These are phyloP conservation scores for Scomber japonicus DNA, from an alignment of 2,113 vertebrate species.

Conservation along the genomic window DNA sequence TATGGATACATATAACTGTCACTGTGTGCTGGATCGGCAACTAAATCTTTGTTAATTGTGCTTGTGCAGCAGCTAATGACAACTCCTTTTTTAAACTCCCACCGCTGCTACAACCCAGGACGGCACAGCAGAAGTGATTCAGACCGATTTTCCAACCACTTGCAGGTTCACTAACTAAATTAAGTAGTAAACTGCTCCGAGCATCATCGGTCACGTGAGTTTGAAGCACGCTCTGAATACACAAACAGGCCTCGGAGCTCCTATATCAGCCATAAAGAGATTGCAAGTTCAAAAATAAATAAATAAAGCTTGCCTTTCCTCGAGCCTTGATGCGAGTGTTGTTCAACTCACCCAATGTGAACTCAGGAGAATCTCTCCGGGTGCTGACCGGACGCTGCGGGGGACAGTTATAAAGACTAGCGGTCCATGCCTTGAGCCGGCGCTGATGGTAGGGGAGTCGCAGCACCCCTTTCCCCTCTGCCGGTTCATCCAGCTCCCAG, in stretches of 20 bases:
- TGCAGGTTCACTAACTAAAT: not conserved
- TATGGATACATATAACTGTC: too few relatives aligned
- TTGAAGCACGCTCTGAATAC: too few relatives aligned
- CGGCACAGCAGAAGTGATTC: not conserved
- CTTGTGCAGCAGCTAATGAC: too few relatives aligned
- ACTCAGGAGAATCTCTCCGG: conserved; percentile 25
- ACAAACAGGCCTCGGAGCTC: too few relatives aligned
- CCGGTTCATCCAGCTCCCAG: conserved; percentile 63
- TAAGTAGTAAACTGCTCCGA: not conserved
- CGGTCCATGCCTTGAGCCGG: conserved; percentile 49
- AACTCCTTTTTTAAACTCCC: too few relatives aligned
- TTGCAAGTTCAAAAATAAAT: not conserved
- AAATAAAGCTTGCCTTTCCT: not conserved
- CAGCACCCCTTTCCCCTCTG: conserved; percentile 53
- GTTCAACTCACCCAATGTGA: conserved; percentile 30
- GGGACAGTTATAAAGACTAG: conserved; percentile 63
- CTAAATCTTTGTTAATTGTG: too few relatives aligned
- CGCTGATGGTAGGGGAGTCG: conserved; percentile 42
- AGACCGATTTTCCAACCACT: not conserved
- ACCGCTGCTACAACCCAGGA: not conserved
- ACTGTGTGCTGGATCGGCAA: too few relatives aligned
- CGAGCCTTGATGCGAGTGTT: not conserved
- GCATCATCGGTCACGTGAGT: not conserved
- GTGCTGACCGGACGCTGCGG: conserved; percentile 43
- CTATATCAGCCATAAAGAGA: not conserved